Base-by-base conservation (phyloP, 2,113 vertebrate species). In the Micronycteris hirsuta region DNA sequence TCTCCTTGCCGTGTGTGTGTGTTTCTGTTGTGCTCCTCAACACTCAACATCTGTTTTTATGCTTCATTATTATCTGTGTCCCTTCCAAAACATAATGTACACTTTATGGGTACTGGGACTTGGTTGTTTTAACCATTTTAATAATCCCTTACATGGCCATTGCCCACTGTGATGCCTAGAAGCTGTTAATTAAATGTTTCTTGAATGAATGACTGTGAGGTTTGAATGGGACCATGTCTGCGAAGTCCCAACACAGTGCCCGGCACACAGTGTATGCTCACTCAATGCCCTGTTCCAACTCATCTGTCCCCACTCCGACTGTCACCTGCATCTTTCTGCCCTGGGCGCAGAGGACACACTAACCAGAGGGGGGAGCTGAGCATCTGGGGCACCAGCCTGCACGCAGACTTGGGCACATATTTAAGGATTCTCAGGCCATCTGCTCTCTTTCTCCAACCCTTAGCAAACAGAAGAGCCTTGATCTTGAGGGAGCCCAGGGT, bases 401-500 rank as follows among this genome's bases (percentile, higher is more conserved):
- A 4, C 4, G 33, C 83, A 91, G 89, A 89, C 54, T 17, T 7
- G 38, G 58, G 82, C 71, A 43, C 47, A 16, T 24, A 47, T 14
- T 68, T 73, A 12, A 83, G 86, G 68, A 49, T 74, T 67, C 28
- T n/a, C 26, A 45, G 56, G 77, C 1, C 17, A 0, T 49, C 85
- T 82, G 33, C 41, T 13, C 63, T 70, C 49, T 45, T 28, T 22
- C 52, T 95, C 43, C 86, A 12, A 10, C 74, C 52, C 36, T 41
- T 33, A 58, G 49, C 68, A 56, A 93, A 76, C 83, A 93, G 89
- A 91, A 86, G 45, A n/a, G 83, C 65, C 86, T 92, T 81, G 90
- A 52, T 65, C 77, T 76, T 14, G 16, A 68, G 74, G n/a, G n/a
- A 41, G 20, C n/a, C 61, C 38, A 11, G 24, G 19, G 58, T 22